phyloP scores from a whole-genome alignment of 2,113 vertebrate species.

The Callopanchax toddi region DNA sequence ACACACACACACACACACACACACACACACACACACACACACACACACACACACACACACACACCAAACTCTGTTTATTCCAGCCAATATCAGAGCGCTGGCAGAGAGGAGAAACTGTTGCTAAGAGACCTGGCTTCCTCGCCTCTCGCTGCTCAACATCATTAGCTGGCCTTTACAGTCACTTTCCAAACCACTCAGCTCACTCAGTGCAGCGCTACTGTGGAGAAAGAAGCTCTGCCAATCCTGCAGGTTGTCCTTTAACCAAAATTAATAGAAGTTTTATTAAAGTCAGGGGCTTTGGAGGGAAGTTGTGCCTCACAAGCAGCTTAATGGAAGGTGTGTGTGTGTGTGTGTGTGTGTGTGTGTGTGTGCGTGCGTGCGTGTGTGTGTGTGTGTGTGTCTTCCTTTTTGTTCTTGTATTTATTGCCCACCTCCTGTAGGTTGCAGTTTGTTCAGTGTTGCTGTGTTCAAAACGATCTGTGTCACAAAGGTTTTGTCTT shows the following conservation, averaged over 20 bases:
- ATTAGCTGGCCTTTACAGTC: conserved; percentile 71
- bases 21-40: conserved; percentile 12
- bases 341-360: too few relatives aligned
- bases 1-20: conserved; percentile 14
- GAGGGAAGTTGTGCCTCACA: neutral
- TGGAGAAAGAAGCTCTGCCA: conserved; percentile 14
- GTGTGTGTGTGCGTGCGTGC: too few relatives aligned
- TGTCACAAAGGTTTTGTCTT: conserved; percentile 10
- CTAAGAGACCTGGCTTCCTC: conserved; percentile 70
- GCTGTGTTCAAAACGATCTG: neutral
- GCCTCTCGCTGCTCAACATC: conserved; percentile 60
- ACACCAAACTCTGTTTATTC: conserved; percentile 42
- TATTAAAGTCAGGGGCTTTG: conserved; percentile 24
- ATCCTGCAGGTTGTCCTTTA: conserved; percentile 1
- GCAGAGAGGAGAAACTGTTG: conserved; percentile 65
- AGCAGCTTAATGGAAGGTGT: conserved; percentile 23
- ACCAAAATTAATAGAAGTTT: conserved; percentile 42
- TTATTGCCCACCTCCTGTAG: neutral
- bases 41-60: conserved; percentile 18
- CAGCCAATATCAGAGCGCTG: conserved; percentile 22
- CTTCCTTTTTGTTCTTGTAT: conserved; percentile 9
- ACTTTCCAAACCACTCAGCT: conserved; percentile 47
- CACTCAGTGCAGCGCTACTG: conserved; percentile 20
- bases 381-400: too few relatives aligned
- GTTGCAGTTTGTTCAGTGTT: neutral